Base-by-base conservation (phyloP, 2,888 invertebrate genomes). In the Podotricha telesiphe region DNA sequence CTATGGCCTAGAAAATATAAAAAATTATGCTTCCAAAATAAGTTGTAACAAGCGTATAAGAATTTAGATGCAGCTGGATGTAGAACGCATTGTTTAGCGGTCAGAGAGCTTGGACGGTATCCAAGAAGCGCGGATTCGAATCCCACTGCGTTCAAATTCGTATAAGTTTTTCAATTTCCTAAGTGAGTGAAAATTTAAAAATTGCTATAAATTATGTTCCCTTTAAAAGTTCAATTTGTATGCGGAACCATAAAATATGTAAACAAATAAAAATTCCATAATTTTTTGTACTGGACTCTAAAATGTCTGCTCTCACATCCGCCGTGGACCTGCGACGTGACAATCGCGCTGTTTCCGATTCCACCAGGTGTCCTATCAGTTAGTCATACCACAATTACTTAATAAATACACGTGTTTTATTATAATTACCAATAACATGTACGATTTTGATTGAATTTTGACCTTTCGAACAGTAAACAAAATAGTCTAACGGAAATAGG, bases 311-410 rank as follows among this genome's bases (percentile, higher is more conserved):
- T 37, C 45, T 55, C 40, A 48, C 48, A 50, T 68, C 71, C 71
- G 70, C 34, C 19, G 42, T 58, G 3, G 42, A n/a, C 17, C 40
- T 37, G 59, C 20, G 55, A 73, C 73, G 73, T 70, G 74, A 74
- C 69, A 61, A 67, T 55, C 58, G 37, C 42, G 8, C 40, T 37
- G 40, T 67, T 69, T 67, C 65, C 37, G 63, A 51, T 61, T 8
- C 37, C 58, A 51, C 67, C 62, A 68, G 70, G 68, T 72, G 71
- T 59, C 22, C 22, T 59, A 45, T 67, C 66, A 64, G 15, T 56
- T 56, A 48, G 34, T 68, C 63, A 56, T 63, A 53, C 28, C 28
- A 20, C 45, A 45, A 13, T 59, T 59, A 59, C 59, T 45, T 45
- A 59, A 47, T 17, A 48, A 61, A 34, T 48, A 62, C 28, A 62